phyloP scores from a whole-genome alignment of 2,113 vertebrate species.

The Xyrauchen texanus region DNA sequence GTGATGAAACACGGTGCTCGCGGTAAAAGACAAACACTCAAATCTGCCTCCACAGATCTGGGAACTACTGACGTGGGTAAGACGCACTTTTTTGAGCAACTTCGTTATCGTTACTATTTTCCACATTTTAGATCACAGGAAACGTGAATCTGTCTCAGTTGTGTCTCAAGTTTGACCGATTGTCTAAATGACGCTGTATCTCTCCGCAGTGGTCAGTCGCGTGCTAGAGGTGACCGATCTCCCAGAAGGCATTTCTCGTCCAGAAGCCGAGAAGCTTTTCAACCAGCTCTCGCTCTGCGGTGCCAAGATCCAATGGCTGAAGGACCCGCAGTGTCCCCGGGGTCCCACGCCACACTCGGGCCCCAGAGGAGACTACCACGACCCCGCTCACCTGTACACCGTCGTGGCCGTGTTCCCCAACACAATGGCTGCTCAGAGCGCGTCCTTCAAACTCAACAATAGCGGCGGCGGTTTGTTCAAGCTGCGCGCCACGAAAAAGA shows the following conservation, averaged over 20 bases:
- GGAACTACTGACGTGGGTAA: slow-evolving; percentile 92
- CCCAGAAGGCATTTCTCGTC: slow-evolving; percentile 94
- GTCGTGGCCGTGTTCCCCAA: slow-evolving; percentile 98
- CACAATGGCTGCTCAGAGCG: slow-evolving; percentile 93
- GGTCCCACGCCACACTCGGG: slow-evolving; percentile 52
- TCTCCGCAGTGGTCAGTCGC: slow-evolving; percentile 84
- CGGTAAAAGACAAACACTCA: slow-evolving; percentile 91
- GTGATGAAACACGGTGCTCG: slow-evolving; percentile 90
- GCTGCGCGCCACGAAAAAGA: slow-evolving; percentile 96
- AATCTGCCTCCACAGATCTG: slow-evolving; percentile 94
- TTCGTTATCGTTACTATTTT: too few relatives aligned
- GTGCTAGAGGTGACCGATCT: slow-evolving; percentile 96
- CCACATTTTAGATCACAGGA: too few relatives aligned
- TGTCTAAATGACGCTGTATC: background rate
- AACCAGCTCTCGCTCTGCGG: slow-evolving; percentile 94
- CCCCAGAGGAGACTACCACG: slow-evolving; percentile 64
- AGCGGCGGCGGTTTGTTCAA: slow-evolving; percentile 92
- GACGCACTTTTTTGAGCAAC: slow-evolving; percentile 46
- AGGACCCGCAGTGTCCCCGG: slow-evolving; percentile 83
- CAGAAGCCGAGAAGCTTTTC: slow-evolving; percentile 94
- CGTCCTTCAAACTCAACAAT: slow-evolving; percentile 98
- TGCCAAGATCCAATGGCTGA: slow-evolving; percentile 99
- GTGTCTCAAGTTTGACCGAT: too few relatives aligned
- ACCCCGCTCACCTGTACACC: slow-evolving; percentile 96
- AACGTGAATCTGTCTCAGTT: too few relatives aligned